Evolutionary conservation across 2,888 invertebrate genomes (phyloP), one percentile per base, ranked within the genome.

Genomic region (Acanthococcus lagerstroemiae): DNA sequence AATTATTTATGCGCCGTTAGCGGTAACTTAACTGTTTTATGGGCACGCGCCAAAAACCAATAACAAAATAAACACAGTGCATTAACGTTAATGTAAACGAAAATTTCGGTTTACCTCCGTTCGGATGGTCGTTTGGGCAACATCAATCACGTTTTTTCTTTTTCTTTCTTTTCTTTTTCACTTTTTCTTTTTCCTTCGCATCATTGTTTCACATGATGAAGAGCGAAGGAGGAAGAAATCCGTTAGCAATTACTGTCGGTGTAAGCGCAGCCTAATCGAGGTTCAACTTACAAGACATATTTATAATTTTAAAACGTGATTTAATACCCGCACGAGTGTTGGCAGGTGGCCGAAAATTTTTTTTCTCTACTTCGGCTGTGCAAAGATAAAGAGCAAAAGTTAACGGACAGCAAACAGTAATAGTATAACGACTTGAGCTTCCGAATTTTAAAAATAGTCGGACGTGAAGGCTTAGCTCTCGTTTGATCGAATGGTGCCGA

Each of bases 41-140:
- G 63, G 63, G 54, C 21, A 19, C 15, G 37, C 17, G 63, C 63
- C 63, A 63, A 63, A 63, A 54, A 52, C 30, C 25, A 19, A 54
- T 54, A 63, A n/a, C 52, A 54, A 63, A 63, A 63, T 61, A 61
- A 61, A 61, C 52, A 61, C 9, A 21, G 37, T 30, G 26, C 21
- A 48, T 54, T 30, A 50, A 54, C 21, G 21, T 52, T 30, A 54
- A 61, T 27, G 50, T 52, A 52, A 52, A 52, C 22, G 21, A 24
- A 52, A 52, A 24, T 22, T 24, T 52, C 52, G 19, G 3, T 37
- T 37, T 37, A 15, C 37, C n/a, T n/a, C n/a, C n/a, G n/a, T n/a
- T n/a, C 37, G n/a, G 37, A 37, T n/a, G 37, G 12, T 30, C 37
- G 37, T 30, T 30, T n/a, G n/a, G n/a, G n/a, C n/a, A n/a, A n/a